Base-by-base conservation (phyloP, 2,797 vertebrate species). In the Tragopan temminckii region DNA sequence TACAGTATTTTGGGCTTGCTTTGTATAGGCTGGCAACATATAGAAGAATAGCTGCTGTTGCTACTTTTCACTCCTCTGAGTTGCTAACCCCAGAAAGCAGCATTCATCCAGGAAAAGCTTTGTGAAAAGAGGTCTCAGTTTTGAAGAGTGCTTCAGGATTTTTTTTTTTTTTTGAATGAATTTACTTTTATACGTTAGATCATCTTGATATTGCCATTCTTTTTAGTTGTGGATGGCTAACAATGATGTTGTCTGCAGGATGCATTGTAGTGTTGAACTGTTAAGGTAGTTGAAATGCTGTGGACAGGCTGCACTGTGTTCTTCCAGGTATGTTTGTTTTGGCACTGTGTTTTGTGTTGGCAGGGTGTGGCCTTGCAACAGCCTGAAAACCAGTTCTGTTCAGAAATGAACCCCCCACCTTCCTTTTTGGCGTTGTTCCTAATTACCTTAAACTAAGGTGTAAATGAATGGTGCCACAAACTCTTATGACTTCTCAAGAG, bases 181-280 rank as follows among this genome's bases (percentile, higher is more conserved):
- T n/a, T 52, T 55, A 4, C 36, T 72, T 19, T 43, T 75, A 25
- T 63, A 50, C 3, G 25, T 64, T 48, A 11, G 57, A 7, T 8
- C 23, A 14, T 59, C 21, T 63, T 42, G n/a, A 45, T 16, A 9
- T 12, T 63, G 46, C n/a, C 18, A 31, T 43, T 13, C 0, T 0
- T 70, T 91, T 42, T 45, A 53, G 3, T 40, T 80, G 55, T 77
- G 57, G 76, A 55, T 4, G 38, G 15, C 52, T 86, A 36, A 33
- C 36, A 29, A 4, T 35, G 43, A 69, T 89, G 27, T 59, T 5
- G 5, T 52, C 48, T 75, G 27, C 7, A 1, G 8, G 20, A 45
- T 25, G 18, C 0, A 0, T 13, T 31, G 6, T 57, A 13, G 43
- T 29, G 7, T 78, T 61, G 35, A 5, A 8, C 53, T 61, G 33